Base-by-base conservation (phyloP, 2,888 invertebrate species). In the Campoplex capitator region DNA sequence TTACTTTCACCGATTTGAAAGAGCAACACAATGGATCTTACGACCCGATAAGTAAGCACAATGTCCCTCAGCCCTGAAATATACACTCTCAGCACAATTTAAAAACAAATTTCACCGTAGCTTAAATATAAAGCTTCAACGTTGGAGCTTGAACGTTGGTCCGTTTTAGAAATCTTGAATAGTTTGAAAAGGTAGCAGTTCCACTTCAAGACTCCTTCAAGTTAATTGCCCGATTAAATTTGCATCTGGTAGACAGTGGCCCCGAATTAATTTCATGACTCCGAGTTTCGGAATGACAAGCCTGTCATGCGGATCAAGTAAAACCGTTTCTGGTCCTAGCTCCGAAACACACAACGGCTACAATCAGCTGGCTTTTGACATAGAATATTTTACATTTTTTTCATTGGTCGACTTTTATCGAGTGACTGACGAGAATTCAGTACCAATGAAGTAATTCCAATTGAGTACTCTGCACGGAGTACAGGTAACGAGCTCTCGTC, bases 11-110 rank as follows among this genome's bases (percentile, higher is more conserved):
- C 32, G 68, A 32, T 67, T n/a, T 18, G 48, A 48, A 76, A 48
- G 7, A 65, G 13, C 8, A 23, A n/a, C 23, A 68, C 11, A 67
- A 45, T 42, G 9, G 48, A 28, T 32, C 62, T 76, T 65, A 28
- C 45, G 48, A 76, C 45, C 76, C 23, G 48, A 62, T 48, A 18
- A 76, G n/a, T 45, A 62, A 62, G 45, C 48, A 42, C 32, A 51
- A 51, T 51, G 28, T 32, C 62, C 16, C 58, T 62, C 32, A 62
- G 16, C 62, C 62, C 62, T 62, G 16, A 13, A 32, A 62, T 23
- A 23, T 23, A 62, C 6, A 32, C 32, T 32, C 6, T 32, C 0
- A 16, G 16, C 32, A 16, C 32, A 62, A 32, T 16, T 32, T 13
- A 4, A 58, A 28, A 58, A 58, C 58, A 11, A 58, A 3, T 28